Conservation (phyloP, 2,888 invertebrate species). For the Isoperla grammatica region DNA sequence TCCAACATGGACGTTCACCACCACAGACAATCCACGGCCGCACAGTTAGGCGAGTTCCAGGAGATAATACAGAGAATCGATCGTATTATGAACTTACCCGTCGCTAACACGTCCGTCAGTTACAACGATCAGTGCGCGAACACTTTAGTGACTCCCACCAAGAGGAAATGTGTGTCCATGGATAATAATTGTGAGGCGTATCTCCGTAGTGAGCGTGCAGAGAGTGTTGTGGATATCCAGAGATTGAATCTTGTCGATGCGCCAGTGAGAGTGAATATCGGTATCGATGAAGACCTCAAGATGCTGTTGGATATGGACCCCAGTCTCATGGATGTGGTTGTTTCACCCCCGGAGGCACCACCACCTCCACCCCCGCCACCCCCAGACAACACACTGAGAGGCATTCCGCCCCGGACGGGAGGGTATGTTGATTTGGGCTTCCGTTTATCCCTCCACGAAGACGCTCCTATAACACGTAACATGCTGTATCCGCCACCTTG, state of each 20-base stretch:
- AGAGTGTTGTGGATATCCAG: slow-evolving; percentile 26
- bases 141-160: slow-evolving; percentile 1
- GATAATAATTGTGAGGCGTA: slow-evolving; percentile 3
- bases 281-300: slow-evolving; percentile 55
- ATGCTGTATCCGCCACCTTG: neutral
- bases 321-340: slow-evolving; percentile 48
- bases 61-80: slow-evolving; percentile 42
- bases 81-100: slow-evolving; percentile 39
- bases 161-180: neutral
- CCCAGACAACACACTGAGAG: slow-evolving; percentile 38
- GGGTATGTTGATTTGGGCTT: slow-evolving; percentile 37
- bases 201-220: slow-evolving; percentile 13
- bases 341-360: slow-evolving; percentile 30
- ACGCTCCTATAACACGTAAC: neutral
- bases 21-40: slow-evolving; percentile 35
- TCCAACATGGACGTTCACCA: slow-evolving; percentile 38
- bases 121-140: slow-evolving; percentile 15
- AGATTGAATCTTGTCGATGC: neutral
- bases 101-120: slow-evolving; percentile 18
- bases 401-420: slow-evolving; percentile 41
- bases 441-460: neutral
- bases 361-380: slow-evolving; percentile 24
- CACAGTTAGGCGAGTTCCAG: slow-evolving; percentile 44
- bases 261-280: slow-evolving; percentile 47
- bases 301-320: slow-evolving; percentile 59